Base-by-base conservation (phyloP, 1,140 invertebrate species). In the Pentalonia nigronervosa region DNA sequence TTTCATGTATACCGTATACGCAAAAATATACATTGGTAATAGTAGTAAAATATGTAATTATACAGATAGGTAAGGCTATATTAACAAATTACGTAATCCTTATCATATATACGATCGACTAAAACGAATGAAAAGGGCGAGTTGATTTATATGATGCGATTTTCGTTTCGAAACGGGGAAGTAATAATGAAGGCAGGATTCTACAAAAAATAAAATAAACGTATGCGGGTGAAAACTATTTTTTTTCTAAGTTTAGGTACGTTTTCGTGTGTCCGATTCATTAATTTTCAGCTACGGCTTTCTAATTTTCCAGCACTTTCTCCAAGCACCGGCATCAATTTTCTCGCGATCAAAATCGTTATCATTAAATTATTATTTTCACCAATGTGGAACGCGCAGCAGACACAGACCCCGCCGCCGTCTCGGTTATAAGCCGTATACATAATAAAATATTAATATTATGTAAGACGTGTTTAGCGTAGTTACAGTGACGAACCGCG, bases 201-300 rank as follows among this genome's bases (percentile, higher is more conserved):
- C 30, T 76, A 76, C 60, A 23, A 56, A 25, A 56, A 53, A 56
- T 25, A 56, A 56, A n/a, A n/a, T 76, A 76, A 76, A n/a, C 60
- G 60, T 21, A 36, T 34, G 81, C 81, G 83, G 23, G 36, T 84
- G 83, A 84, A 36, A 83, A 83, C n/a, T 23, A 83, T 21, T 83
- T 83, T 23, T 84, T 84, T 60, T 2, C 23, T 3, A n/a, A 14
- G 14, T 76, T 17, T 17, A n/a, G 0, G 60, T 60, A 76, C 30
- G 60, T 76, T 67, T 67, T 76, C 60, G 60, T 76, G 60, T n/a
- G 60, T 76, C 60, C 60, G 60, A 76, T 76, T n/a, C 60, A 76
- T 76, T 76, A 76, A 76, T 76, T 41, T 84, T 84, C 21, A 41
- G 21, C 3, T 41, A 84, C 36, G 9, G 36, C 83, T 84, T 84